Evolutionary conservation across 2,888 invertebrate genomes (phyloP).

Genomic region (Neoscelio sp.): DNA sequence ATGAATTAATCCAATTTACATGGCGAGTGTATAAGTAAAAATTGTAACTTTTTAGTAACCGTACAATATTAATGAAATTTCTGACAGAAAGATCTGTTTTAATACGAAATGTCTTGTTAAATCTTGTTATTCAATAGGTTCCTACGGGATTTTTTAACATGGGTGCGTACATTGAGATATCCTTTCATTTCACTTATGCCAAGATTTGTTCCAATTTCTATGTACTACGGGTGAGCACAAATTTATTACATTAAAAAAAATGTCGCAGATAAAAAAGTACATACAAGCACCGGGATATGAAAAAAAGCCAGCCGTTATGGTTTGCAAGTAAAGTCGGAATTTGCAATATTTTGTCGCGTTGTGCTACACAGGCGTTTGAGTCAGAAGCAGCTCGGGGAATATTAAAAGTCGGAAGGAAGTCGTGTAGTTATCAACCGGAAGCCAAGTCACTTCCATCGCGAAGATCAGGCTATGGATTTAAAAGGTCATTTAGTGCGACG

Average conservation of each 20-base stretch:
- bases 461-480: slow-evolving; percentile 31
- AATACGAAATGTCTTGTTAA: too few relatives aligned
- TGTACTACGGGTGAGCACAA: background rate
- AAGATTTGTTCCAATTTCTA: slow-evolving; percentile 24
- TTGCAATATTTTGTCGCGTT: slow-evolving; percentile 31
- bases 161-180: slow-evolving; percentile 1
- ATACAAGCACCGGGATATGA: background rate
- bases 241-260: slow-evolving; percentile 21
- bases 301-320: background rate
- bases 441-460: slow-evolving; percentile 12
- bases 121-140: too few relatives aligned
- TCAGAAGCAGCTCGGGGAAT: slow-evolving; percentile 10
- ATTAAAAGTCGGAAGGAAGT: slow-evolving; percentile 43
- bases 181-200: slow-evolving; percentile 13
- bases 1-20: too few relatives aligned
- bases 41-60: too few relatives aligned
- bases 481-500: slow-evolving; percentile 1
- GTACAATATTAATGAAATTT: too few relatives aligned
- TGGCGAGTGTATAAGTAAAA: too few relatives aligned
- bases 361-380: background rate
- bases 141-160: too few relatives aligned
- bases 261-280: slow-evolving; percentile 13
- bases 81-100: too few relatives aligned
- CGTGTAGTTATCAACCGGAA: slow-evolving; percentile 35
- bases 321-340: slow-evolving; percentile 7